Percentiles rank a stretch among this genome's conserved stretches.
phyloP scores from a whole-genome alignment of 2,797 vertebrate species.

The Bryconaethiops microstoma region DNA sequence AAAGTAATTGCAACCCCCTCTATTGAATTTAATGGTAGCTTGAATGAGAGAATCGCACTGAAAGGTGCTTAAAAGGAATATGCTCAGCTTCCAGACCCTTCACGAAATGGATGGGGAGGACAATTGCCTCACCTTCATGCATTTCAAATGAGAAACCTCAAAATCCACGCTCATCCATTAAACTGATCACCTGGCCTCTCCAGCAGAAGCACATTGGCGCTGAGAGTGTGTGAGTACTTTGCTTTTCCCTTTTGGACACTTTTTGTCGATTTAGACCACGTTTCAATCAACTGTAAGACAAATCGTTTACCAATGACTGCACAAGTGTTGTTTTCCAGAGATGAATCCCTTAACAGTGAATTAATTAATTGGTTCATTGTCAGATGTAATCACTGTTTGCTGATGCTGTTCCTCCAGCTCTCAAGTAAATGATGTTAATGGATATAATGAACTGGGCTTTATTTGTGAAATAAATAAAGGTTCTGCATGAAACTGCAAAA shows the following conservation, averaged over 20 bases:
- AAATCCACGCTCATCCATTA: constrained; percentile 31
- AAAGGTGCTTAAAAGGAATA: constrained; percentile 22
- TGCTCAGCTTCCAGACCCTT: constrained; percentile 10
- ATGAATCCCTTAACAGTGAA: neutral
- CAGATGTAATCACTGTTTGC: constrained; percentile 32
- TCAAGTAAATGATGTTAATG: constrained; percentile 17
- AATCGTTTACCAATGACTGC: constrained; percentile 33
- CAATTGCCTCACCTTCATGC: constrained; percentile 39
- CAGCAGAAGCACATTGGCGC: neutral
- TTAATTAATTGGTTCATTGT: constrained; percentile 29
- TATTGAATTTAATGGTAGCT: constrained; percentile 24
- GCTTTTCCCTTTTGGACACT: constrained; percentile 40
- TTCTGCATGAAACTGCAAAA: too few species aligned
- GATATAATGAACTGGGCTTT: too few species aligned
- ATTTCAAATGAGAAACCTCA: constrained; percentile 43
- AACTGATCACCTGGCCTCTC: constrained; percentile 44
- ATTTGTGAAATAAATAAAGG: too few species aligned
- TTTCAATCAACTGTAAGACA: constrained; percentile 24
- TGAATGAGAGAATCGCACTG: constrained; percentile 31
- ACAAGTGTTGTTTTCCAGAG: constrained; percentile 4
- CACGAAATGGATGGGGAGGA: constrained; percentile 5
- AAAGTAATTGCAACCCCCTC: neutral
- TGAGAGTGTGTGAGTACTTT: constrained; percentile 35
- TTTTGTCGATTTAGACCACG: constrained; percentile 39
- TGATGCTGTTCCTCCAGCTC: constrained; percentile 1